Base-by-base conservation (phyloP, 1,140 invertebrate species). In the Cydia splendana region DNA sequence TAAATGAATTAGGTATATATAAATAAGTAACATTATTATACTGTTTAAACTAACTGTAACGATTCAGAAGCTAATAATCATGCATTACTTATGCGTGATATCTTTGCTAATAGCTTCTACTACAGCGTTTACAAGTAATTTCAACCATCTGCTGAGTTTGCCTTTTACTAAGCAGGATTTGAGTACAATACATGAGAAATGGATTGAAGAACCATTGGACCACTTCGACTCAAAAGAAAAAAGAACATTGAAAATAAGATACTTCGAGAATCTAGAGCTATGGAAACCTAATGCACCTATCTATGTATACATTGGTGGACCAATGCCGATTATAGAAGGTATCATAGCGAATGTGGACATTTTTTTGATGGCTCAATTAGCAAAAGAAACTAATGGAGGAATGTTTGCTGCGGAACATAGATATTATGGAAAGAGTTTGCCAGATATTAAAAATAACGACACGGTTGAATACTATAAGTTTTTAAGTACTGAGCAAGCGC, bases 401-500 rank as follows among this genome's bases (percentile, higher is more conserved):
- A 76, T 89, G 76, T 88, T 80, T 80, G 74, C 81, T 15, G 74
- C 97, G 9, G 97, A 98, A 86, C 97, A 98, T 90, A 94, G 97
- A 78, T 98, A 95, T 88, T 98, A 98, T 88, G 97, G 97, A 30
- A 88, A 96, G 84, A 97, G 96, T 88, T 94, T 94, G 78, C 97
- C 97, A 0, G 34, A 38, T 42, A 18, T 38, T 38, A 95, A 95
- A 88, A 94, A 77, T 13, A 4, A 88, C 93, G 18, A 91, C 95
- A 38, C 96, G 95, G 81, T 85, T 97, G 24, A 87, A 93, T 77
- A 62, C 7, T 62, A 24, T 62, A 62, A 62, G 57, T 96, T 95
- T 86, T 88, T 97, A 62, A 95, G 88, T 82, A 95, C 95, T 20
- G 95, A 95, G 76, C 96, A 97, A 90, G 96, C 96, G 6, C 87